Conservation (phyloP, 1,140 invertebrate species). For the Cydia amplana region DNA sequence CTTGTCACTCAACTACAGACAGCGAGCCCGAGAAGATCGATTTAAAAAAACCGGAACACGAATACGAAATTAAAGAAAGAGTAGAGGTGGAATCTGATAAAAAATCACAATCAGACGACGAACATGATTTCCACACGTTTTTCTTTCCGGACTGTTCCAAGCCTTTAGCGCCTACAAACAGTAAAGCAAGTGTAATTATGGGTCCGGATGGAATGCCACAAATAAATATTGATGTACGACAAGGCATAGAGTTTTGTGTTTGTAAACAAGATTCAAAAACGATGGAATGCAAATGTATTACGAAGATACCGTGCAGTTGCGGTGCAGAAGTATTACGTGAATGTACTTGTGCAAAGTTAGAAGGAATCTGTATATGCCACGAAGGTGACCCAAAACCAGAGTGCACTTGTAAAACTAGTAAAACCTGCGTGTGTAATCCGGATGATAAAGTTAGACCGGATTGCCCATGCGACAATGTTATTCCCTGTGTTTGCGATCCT, state of each 20-base stretch:
- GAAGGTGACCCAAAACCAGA: conserved; percentile 45
- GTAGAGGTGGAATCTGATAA: conserved; percentile 40
- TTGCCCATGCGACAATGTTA: conserved; percentile 59
- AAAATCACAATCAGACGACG: conserved; percentile 50
- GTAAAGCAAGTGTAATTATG: conserved; percentile 58
- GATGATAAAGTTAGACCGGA: conserved; percentile 49
- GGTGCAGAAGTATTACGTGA: conserved; percentile 52
- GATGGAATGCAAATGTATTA: conserved; percentile 58
- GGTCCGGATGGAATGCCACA: conserved; percentile 64
- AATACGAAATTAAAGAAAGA: conserved; percentile 42
- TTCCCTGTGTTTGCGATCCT: conserved; percentile 59
- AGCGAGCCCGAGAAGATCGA: conserved; percentile 33
- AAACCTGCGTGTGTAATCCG: conserved; percentile 59
- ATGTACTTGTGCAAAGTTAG: conserved; percentile 52
- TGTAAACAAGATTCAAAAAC: conserved; percentile 55
- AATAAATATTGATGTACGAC: conserved; percentile 51
- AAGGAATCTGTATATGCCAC: conserved; percentile 64
- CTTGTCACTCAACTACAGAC: conserved; percentile 50
- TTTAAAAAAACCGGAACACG: conserved; percentile 31
- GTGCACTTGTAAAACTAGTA: conserved; percentile 53
- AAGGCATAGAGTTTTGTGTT: conserved; percentile 48
- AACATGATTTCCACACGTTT: conserved; percentile 70
- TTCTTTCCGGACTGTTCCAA: conserved; percentile 71
- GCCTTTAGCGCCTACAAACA: conserved; percentile 44
- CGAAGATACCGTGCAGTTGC: conserved; percentile 61